Conservation (phyloP, 2,888 invertebrate species). For the Poecilus cupreus region DNA sequence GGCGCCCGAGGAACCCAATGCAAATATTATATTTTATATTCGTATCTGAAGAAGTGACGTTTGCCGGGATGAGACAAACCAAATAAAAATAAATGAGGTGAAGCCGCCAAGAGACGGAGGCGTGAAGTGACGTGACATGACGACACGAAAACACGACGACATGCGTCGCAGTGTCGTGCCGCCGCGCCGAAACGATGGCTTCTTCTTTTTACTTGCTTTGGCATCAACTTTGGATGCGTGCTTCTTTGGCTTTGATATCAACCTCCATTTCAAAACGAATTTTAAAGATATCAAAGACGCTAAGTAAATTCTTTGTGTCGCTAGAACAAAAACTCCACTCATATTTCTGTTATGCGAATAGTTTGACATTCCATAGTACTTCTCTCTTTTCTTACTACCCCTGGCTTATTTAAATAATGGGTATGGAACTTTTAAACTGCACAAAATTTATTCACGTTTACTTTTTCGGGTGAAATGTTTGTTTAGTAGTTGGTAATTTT, state of each 20-base stretch:
- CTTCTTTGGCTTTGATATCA: conserved; percentile 8
- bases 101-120: not conserved
- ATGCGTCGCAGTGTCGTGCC: not conserved
- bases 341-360: not conserved
- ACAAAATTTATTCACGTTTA: too few relatives aligned
- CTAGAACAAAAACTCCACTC: not conserved
- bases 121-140: conserved; percentile 5
- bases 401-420: too few relatives aligned
- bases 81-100: conserved; percentile 55
- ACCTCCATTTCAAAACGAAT: conserved; percentile 9
- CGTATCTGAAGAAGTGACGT: conserved; percentile 55
- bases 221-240: conserved; percentile 24
- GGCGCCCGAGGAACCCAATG: conserved; percentile 49
- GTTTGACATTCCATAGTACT: not conserved
- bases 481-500: too few relatives aligned
- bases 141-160: conserved; percentile 14
- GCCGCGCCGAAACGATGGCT: not conserved
- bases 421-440: too few relatives aligned
- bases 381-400: too few relatives aligned
- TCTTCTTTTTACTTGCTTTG: conserved; percentile 17
- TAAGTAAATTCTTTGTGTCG: not conserved
- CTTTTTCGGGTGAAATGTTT: too few relatives aligned
- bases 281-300: conserved; percentile 9
- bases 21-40: conserved; percentile 58
- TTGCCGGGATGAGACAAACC: conserved; percentile 55